Base-by-base conservation (phyloP, 1,140 invertebrate genomes). In the Thaumatotibia leucotreta region DNA sequence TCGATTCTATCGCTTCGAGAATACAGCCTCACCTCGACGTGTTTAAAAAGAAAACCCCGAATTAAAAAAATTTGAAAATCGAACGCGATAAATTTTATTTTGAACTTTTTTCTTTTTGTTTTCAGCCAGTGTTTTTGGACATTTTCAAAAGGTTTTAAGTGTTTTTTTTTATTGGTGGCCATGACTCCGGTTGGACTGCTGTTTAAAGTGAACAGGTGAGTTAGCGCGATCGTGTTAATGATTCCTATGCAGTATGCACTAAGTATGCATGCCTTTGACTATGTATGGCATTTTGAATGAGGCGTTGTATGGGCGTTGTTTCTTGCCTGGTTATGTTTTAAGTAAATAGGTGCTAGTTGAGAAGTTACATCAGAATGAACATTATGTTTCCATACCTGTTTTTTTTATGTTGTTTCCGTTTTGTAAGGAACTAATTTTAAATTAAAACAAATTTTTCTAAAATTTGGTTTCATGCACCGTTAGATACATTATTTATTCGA, bases 141-240 rank as follows among this genome's bases (percentile, higher is more conserved):
- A 49, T 66, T 70, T 67, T 14, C 54, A 66, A 65, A 63, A 61
- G 61, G 61, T 61, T 35, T 49, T 63, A 33, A 49, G 63, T 32
- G 35, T 54, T 50, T 52, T 45, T 33, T 64, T 66, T 52, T 61
- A 65, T 67, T 31, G 31, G 39, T 32, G 29, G 63, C 8, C 23
- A 91, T 91, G 86, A 91, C 88, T 79, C 90, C 90, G 9, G 88
- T 91, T 52, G 89, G 90, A 82, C 84, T 91, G 69, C 76, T 91
- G 76, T 91, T 91, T 67, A 91, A 91, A 91, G 89, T 91, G 77
- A 91, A 88, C 80, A 90, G 88, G 86, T 89, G 79, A 82, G 86
- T 73, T 74, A 74, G 65, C 64, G 24, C 9, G 9, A 11, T n/a
- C 11, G 29, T 62, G 70, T 68, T 67, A 67, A 68, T 49, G 67